Conservation (phyloP, 2,888 invertebrate species). For the Serrognathus titanus region DNA sequence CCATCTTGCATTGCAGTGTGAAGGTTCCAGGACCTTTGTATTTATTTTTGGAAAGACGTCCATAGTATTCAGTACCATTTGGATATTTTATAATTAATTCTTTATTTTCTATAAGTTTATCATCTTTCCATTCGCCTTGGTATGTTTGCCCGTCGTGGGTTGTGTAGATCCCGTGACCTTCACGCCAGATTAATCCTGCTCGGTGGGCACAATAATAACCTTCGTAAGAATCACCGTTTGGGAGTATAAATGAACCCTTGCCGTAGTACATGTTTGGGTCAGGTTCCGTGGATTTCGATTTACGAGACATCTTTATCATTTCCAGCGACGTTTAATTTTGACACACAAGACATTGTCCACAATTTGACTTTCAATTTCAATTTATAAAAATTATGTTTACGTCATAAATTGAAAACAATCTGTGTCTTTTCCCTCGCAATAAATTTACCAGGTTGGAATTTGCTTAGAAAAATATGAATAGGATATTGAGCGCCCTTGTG, state of each 20-base stretch:
- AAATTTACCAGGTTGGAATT: too few relatives aligned
- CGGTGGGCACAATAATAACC: constrained; percentile 58
- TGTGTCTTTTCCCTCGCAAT: too few relatives aligned
- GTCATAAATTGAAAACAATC: too few relatives aligned
- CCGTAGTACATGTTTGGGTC: constrained; percentile 25
- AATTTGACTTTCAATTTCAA: too few relatives aligned
- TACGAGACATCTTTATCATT: background rate
- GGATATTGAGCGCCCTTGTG: too few relatives aligned
- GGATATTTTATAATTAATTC: constrained; percentile 47
- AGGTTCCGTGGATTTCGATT: background rate
- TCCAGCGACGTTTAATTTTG: too few relatives aligned
- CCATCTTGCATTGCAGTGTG: constrained; percentile 52
- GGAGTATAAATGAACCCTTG: constrained; percentile 49
- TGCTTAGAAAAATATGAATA: too few relatives aligned
- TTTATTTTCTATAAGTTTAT: constrained; percentile 48
- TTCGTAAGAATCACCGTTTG: constrained; percentile 58
- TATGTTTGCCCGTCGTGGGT: constrained; percentile 60
- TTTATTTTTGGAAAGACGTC: constrained; percentile 50
- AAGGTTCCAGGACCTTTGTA: constrained; percentile 54
- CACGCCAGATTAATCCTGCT: constrained; percentile 47
- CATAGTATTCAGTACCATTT: constrained; percentile 54
- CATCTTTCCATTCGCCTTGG: constrained; percentile 55
- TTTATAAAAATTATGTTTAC: too few relatives aligned
- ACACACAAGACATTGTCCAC: too few relatives aligned
- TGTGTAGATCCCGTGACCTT: constrained; percentile 53